Evolutionary conservation across 2,113 vertebrate genomes (phyloP).

Genomic region (Sinocyclocheilus grahami): DNA sequence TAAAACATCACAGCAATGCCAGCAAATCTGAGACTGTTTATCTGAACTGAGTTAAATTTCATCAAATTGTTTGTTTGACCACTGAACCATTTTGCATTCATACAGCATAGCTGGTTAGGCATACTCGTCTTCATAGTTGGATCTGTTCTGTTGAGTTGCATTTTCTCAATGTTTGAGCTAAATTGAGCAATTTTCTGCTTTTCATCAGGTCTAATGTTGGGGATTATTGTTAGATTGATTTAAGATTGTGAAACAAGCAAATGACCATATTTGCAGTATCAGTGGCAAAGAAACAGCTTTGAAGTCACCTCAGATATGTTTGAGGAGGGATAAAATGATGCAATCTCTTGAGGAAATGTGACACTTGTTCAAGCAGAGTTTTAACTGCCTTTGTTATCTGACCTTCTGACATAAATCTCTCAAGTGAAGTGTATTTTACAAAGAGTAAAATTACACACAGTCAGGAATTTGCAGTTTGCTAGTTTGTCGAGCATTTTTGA

Average conservation of each 20-base stretch:
- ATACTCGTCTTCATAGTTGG: neutral
- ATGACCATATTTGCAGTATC: neutral
- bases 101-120: neutral
- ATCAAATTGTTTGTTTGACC: neutral
- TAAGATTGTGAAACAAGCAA: neutral
- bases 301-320: neutral
- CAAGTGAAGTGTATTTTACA: neutral
- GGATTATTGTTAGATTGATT: neutral
- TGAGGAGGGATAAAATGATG: neutral
- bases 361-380: constrained; percentile 18
- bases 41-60: neutral
- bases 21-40: neutral
- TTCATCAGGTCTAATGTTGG: neutral
- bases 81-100: neutral
- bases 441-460: neutral
- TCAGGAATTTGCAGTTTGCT: constrained; percentile 4
- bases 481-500: neutral
- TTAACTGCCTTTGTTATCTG: constrained; percentile 25
- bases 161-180: neutral
- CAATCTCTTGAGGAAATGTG: constrained; percentile 1
- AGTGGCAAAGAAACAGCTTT: neutral
- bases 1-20: neutral
- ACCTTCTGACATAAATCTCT: constrained; percentile 8
- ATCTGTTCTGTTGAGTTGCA: neutral
- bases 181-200: neutral